Evolutionary conservation across 1,140 invertebrate species (phyloP).

Genomic region (Bombus polaris): DNA sequence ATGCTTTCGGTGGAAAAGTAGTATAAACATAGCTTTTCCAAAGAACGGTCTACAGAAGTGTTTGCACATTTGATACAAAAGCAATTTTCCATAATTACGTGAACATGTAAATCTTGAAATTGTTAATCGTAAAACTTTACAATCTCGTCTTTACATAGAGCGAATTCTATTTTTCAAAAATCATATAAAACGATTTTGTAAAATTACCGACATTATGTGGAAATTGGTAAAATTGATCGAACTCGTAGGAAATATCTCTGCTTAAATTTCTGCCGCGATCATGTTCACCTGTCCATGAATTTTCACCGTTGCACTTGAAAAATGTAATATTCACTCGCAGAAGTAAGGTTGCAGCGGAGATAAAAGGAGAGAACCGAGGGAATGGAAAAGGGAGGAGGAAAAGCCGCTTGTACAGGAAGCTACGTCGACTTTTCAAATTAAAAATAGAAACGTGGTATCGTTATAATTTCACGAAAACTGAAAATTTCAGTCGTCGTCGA

Average conservation of each 20-base stretch:
- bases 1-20: too few relatives aligned
- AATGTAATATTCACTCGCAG: not conserved
- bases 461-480: not conserved
- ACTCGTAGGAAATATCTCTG: not conserved
- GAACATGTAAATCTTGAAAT: not conserved
- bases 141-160: not conserved
- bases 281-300: not conserved
- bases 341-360: not conserved
- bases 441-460: not conserved
- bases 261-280: not conserved
- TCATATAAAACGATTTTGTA: not conserved
- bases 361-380: too few relatives aligned
- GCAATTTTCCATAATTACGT: not conserved
- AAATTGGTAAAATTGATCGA: not conserved
- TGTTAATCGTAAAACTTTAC: not conserved
- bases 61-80: too few relatives aligned
- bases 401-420: not conserved
- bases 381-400: not conserved
- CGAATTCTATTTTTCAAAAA: not conserved
- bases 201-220: not conserved
- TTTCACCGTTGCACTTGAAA: not conserved
- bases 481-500: not conserved
- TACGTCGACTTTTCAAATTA: not conserved
- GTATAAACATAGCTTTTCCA: too few relatives aligned
- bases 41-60: too few relatives aligned